Base-by-base conservation (phyloP, 2,797 vertebrate species). In the Spheniscus humboldti region DNA sequence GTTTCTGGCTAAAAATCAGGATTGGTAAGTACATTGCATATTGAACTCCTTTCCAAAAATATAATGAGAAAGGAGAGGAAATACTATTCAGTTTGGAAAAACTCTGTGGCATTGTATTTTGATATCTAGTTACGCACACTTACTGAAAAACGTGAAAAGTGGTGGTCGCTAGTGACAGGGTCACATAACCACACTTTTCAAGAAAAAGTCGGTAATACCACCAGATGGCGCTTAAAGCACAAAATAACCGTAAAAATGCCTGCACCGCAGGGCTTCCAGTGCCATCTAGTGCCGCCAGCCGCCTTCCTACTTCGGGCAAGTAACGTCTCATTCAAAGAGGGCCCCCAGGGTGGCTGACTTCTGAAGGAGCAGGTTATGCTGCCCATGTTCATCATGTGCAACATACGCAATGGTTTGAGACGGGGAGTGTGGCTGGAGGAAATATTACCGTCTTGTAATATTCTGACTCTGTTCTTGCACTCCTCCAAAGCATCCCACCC, bases 151-250 rank as follows among this genome's bases (percentile, higher is more conserved):
- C 19, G 3, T 69, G 76, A n/a, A 20, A 75, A 50, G 39, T 12
- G 25, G 25, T 37, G 18, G 3, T n/a, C 64, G 31, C 37, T 7
- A 3, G 27, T 4, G 53, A 9, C 18, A 16, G n/a, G 28, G 33
- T 59, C 62, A 10, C 35, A 2, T 28, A 50, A 43, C 6, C 25
- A 41, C 59, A 7, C 45, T 62, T 77, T 19, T 23, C 25, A 23
- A 18, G 50, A 16, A 71, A 68, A 92, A 41, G 27, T 23, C 23
- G 6, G 1, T 35, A 23, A 0, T 2, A 10, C 81, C 95, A 39
- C 68, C 62, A 97, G 96, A 62, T 96, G 96, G 96, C 92, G 94
- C 92, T 4, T 63, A 62, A 72, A 88, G 87, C 91, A 52, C 79
- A 43, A 88, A 82, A 55, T 6, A 63, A 11, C n/a, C 3, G 6